phyloP scores from a whole-genome alignment of 92 coral and sea anemone species.

The Diadumene lineata region DNA sequence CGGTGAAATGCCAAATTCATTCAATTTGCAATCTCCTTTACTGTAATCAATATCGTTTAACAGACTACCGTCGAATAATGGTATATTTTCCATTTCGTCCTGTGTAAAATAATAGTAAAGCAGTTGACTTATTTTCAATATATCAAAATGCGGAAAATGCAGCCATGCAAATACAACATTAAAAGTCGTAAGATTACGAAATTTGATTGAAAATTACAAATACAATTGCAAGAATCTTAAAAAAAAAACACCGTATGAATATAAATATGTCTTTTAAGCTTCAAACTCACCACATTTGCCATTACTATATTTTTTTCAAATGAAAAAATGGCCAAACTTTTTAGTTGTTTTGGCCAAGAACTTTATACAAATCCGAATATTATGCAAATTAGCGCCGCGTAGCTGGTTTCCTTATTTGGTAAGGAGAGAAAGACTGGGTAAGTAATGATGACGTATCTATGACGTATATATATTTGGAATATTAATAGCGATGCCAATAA shows the following conservation, averaged over 20 bases:
- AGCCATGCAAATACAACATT: no score
- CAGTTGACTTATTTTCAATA: no score
- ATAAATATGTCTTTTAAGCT: background rate
- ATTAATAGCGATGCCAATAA: no score
- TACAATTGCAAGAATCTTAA: background rate
- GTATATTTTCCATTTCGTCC: conserved; percentile 58
- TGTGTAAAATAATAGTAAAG: no score
- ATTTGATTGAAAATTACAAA: background rate
- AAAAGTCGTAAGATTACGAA: no score
- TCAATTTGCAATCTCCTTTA: conserved; percentile 70
- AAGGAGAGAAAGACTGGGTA: conserved; percentile 1
- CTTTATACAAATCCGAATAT: background rate
- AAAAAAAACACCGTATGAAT: background rate
- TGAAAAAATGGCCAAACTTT: background rate
- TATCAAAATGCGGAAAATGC: background rate
- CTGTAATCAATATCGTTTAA: conserved; percentile 73
- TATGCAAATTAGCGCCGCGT: conserved; percentile 50
- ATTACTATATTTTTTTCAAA: conserved; percentile 8
- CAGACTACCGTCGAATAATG: conserved; percentile 71
- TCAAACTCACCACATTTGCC: conserved; percentile 73
- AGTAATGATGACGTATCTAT: background rate
- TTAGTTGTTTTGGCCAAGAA: background rate
- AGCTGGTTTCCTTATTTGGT: conserved; percentile 56
- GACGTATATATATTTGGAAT: background rate
- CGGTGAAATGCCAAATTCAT: conserved; percentile 68